These are phyloP conservation scores for Bungarus multicinctus DNA, from an alignment of 2,113 vertebrate genomes.

Conservation along the genomic window DNA sequence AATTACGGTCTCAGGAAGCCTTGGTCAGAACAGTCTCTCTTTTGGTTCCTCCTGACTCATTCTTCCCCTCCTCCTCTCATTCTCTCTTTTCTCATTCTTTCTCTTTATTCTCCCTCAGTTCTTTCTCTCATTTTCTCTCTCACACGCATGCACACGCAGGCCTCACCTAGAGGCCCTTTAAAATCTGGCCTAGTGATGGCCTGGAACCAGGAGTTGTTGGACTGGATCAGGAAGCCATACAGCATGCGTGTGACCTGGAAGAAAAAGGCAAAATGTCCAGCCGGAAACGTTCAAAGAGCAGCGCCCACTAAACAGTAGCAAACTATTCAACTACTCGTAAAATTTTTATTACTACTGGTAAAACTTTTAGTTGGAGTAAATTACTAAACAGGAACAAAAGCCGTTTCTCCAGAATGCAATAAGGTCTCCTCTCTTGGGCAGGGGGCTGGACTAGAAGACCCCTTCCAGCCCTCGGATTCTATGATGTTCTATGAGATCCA, in stretches of 20 bases:
- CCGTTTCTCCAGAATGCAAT: no score
- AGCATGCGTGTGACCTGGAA: conserved; percentile 83
- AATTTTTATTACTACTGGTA: no score
- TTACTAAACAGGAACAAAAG: no score
- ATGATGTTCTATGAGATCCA: neutral
- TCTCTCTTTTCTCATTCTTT: no score
- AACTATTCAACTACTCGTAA: neutral
- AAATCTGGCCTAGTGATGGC: conserved; percentile 76
- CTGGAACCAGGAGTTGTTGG: conserved; percentile 93
- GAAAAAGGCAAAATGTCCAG: neutral
- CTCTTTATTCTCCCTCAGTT: no score
- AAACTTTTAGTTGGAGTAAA: no score
- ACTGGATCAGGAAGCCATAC: conserved; percentile 83
- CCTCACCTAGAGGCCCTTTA: conserved; percentile 72
- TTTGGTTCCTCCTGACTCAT: no score
- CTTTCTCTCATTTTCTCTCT: no score
- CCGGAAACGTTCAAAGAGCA: neutral
- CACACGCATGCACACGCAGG: fast-evolving
- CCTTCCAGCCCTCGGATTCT: neutral
- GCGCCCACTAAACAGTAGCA: neutral
- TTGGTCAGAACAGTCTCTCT: no score
- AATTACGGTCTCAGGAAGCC: no score
- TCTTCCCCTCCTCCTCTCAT: no score
- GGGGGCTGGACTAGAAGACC: neutral
- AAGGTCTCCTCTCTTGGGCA: no score